Conservation (phyloP, 2,888 invertebrate species). For the Nemoura dubitans region DNA sequence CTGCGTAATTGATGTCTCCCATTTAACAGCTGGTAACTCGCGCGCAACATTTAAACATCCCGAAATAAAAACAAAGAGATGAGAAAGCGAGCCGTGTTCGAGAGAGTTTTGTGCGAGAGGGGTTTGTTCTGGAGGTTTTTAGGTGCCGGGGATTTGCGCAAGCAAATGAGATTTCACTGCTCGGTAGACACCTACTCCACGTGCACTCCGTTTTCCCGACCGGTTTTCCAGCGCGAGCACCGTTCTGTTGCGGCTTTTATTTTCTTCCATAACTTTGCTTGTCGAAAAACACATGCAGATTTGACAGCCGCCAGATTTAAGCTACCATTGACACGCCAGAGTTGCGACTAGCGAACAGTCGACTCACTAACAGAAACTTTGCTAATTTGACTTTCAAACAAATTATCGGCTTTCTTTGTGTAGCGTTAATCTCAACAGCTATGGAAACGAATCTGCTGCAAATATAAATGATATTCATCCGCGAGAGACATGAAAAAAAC, state of each 20-base stretch:
- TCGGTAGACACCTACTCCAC: conserved; percentile 16
- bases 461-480: neutral
- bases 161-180: conserved; percentile 40
- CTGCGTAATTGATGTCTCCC: conserved; percentile 29
- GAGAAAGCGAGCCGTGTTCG: conserved; percentile 28
- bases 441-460: neutral
- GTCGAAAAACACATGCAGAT: neutral
- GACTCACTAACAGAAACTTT: neutral
- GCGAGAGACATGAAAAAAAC: neutral
- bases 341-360: neutral
- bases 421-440: neutral
- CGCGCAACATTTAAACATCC: conserved; percentile 25
- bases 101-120: neutral
- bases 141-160: conserved; percentile 1
- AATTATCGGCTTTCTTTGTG: conserved; percentile 5
- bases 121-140: neutral
- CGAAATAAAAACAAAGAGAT: conserved; percentile 38
- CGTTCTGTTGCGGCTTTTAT: conserved; percentile 28
- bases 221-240: neutral
- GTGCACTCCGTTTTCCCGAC: neutral
- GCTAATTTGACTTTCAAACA: neutral
- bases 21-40: conserved; percentile 38
- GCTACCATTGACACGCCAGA: neutral
- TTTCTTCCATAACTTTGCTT: conserved; percentile 27
- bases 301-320: neutral